Percentiles rank a stretch among this genome's conserved stretches.
Conservation (phyloP, 2,113 vertebrate species). For the Madoqua kirkii region DNA sequence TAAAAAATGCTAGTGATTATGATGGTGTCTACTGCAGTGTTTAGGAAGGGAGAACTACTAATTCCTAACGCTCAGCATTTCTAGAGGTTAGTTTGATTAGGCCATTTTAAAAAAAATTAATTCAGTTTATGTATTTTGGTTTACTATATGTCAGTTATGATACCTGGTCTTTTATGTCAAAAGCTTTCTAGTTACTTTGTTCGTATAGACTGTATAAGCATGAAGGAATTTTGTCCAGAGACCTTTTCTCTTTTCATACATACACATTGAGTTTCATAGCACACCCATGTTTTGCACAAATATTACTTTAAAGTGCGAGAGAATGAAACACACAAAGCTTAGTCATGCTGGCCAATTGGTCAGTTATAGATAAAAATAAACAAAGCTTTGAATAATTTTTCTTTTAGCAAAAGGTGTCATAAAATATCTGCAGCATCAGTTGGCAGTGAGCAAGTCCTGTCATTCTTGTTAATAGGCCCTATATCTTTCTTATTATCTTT, state of each 20-base stretch:
- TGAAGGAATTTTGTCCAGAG: constrained; percentile 36
- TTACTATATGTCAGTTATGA: background rate
- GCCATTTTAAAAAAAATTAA: background rate
- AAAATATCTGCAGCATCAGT: background rate
- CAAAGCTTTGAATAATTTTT: background rate
- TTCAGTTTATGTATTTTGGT: background rate
- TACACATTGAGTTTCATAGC: background rate
- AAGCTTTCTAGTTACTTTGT: background rate
- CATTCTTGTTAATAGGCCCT: background rate
- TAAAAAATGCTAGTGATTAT: background rate
- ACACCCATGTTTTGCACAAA: background rate
- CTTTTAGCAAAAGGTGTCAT: background rate
- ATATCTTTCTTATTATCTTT: background rate
- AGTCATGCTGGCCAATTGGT: background rate
- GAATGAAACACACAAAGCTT: background rate
- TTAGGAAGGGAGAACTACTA: background rate
- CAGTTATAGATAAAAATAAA: background rate
- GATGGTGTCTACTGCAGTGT: background rate
- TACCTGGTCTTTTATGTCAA: background rate
- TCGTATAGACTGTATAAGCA: background rate
- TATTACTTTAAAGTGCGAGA: background rate
- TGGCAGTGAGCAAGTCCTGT: background rate
- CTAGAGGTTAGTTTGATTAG: background rate
- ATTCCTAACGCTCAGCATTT: background rate
- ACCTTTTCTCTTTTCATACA: background rate